A percentile compares a stretch with the other conserved stretches of the same genome.
Conservation (phyloP, 2,113 vertebrate species). For the Callaeas wilsoni region DNA sequence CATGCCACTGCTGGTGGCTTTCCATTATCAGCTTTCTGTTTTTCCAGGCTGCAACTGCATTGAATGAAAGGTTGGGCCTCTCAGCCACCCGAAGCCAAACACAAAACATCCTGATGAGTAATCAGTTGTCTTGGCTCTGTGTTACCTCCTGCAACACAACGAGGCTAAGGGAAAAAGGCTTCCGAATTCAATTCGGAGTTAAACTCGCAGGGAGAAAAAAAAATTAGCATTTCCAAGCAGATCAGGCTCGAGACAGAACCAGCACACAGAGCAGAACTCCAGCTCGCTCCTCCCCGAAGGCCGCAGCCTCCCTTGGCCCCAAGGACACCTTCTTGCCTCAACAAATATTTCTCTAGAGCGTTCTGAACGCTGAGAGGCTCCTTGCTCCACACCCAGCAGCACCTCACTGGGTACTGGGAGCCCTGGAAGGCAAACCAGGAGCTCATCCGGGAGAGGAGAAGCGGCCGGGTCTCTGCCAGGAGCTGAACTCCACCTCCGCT, state of each 20-base stretch:
- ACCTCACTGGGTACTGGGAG: background rate
- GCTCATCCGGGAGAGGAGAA: background rate
- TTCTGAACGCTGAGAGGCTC: background rate
- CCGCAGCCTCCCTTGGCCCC: background rate
- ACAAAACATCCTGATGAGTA: background rate
- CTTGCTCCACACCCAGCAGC: background rate
- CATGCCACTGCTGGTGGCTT: background rate
- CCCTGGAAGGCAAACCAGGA: background rate
- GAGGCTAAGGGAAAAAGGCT: background rate
- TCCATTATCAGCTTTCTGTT: background rate
- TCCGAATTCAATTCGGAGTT: background rate
- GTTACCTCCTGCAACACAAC: background rate
- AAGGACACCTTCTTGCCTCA: background rate
- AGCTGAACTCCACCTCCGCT: background rate
- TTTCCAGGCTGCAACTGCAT: background rate
- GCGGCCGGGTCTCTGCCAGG: background rate
- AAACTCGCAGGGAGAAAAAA: background rate
- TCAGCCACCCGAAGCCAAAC: background rate
- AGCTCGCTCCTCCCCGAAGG: background rate
- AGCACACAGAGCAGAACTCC: background rate
- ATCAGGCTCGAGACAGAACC: background rate
- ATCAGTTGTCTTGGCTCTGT: background rate
- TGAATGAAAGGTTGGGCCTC: background rate
- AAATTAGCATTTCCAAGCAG: background rate
- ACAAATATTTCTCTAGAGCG: background rate